phyloP scores from a whole-genome alignment of 2,888 invertebrate genomes.

The Allolobophora icterica region DNA sequence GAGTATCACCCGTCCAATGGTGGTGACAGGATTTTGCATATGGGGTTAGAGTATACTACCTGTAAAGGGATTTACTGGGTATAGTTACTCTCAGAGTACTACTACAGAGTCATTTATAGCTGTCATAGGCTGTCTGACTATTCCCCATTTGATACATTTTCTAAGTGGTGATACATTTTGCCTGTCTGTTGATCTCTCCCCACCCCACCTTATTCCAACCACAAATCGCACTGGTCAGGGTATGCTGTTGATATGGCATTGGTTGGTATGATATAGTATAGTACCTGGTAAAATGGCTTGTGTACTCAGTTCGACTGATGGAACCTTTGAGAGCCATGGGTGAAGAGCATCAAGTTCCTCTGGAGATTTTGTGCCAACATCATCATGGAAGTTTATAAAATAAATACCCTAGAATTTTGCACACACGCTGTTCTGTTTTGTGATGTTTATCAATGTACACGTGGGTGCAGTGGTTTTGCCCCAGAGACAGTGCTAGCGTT shows the following conservation, averaged over 20 bases:
- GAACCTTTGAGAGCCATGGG: slow-evolving; percentile 9
- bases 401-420: not conserved
- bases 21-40: not conserved
- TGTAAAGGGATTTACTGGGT: not conserved
- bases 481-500: not conserved
- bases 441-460: not conserved
- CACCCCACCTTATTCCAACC: not conserved
- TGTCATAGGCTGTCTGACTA: not conserved
- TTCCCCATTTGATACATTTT: not conserved
- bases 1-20: not conserved
- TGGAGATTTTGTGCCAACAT: slow-evolving; percentile 4
- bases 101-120: not conserved
- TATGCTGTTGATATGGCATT: not conserved
- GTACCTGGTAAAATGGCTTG: not conserved
- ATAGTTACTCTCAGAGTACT: not conserved
- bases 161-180: not conserved
- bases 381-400: not conserved
- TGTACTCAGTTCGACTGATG: not conserved
- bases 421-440: not conserved
- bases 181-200: not conserved
- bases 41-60: not conserved
- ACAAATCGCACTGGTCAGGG: not conserved
- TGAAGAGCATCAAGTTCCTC: not conserved
- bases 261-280: not conserved
- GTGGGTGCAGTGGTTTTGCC: not conserved